Base-by-base conservation (phyloP, 1,140 invertebrate species). In the Yoshiicerus persimilis region DNA sequence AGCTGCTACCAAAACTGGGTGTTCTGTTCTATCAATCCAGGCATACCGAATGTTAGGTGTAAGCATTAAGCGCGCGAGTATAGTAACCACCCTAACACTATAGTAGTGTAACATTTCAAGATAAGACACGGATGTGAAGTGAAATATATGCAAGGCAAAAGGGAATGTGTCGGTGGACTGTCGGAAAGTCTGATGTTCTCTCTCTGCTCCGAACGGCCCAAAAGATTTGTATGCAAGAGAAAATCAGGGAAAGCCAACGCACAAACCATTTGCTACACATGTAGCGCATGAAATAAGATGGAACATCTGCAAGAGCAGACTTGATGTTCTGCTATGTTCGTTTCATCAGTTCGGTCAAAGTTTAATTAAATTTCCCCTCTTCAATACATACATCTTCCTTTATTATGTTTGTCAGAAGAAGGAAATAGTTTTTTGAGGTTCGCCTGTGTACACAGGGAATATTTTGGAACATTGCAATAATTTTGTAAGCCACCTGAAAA, bases 361-460 rank as follows among this genome's bases (percentile, higher is more conserved):
- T 87, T 87, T 87, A 87, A 87, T 87, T 87, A 87, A 87, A 87
- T 87, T 83, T 83, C 62, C 27, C 70, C 38, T 34, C 16, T n/a
- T 80, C 41, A 87, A 80, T 83, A n/a, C n/a, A n/a, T 83, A 87
- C 62, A n/a, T 62, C 23, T 10, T 62, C 13, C 13, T 34, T 27
- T 62, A 20, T 34, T 36, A 27, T 64, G 10, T n/a, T 13, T 64
- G 27, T 30, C 11, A 56, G 16, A 56, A 56, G 6, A 56, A n/a
- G 1, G 38, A n/a, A n/a, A n/a, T n/a, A n/a, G n/a, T n/a, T n/a
- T n/a, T n/a, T n/a, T n/a, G n/a, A n/a, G n/a, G n/a, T n/a, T n/a
- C n/a, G n/a, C n/a, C n/a, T n/a, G n/a, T n/a, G n/a, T n/a, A n/a
- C n/a, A n/a, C n/a, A n/a, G n/a, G n/a, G n/a, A n/a, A n/a, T n/a